These are phyloP conservation scores for Bubalus kerabau DNA, from an alignment of 2,113 vertebrate genomes.

Conservation along the genomic window DNA sequence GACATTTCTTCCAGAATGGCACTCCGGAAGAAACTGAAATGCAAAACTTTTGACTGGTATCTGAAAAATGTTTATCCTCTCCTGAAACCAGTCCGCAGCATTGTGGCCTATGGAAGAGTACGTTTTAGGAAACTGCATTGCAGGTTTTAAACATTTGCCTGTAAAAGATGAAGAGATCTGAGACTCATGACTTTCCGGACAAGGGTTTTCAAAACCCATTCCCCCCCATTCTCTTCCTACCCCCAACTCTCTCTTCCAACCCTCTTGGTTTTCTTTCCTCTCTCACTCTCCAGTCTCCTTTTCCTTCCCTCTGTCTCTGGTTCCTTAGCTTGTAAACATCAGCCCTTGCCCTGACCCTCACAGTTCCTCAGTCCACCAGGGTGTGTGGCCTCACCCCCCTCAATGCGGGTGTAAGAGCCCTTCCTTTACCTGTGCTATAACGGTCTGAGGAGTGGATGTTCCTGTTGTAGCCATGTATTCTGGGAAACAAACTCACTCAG, in stretches of 20 bases:
- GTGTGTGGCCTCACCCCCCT: not conserved
- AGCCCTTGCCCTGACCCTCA: not conserved
- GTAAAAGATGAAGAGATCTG: not conserved
- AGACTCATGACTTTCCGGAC: not conserved
- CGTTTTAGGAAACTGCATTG: not conserved
- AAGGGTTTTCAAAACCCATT: not conserved
- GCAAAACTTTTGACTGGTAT: constrained; percentile 75
- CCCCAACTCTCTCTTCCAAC: fast-evolving
- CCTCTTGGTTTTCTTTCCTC: not conserved
- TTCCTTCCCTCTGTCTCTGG: not conserved
- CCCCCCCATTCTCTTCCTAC: not conserved
- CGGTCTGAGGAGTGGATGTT: not conserved
- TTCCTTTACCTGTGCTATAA: not conserved
- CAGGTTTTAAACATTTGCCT: not conserved
- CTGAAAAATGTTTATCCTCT: constrained; percentile 69
- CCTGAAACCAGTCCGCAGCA: constrained; percentile 36
- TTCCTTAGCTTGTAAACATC: not conserved
- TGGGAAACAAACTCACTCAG: not conserved
- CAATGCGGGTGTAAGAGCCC: fast-evolving
- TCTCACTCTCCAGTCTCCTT: not conserved
- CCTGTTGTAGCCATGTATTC: fast-evolving
- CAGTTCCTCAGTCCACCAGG: not conserved
- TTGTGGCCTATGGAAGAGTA: constrained; percentile 63
- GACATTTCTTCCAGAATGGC: constrained; percentile 71
- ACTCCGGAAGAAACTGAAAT: constrained; percentile 66